These are phyloP conservation scores for Chalcis sispes DNA, from an alignment of 2,888 invertebrate species.

Conservation along the genomic window DNA sequence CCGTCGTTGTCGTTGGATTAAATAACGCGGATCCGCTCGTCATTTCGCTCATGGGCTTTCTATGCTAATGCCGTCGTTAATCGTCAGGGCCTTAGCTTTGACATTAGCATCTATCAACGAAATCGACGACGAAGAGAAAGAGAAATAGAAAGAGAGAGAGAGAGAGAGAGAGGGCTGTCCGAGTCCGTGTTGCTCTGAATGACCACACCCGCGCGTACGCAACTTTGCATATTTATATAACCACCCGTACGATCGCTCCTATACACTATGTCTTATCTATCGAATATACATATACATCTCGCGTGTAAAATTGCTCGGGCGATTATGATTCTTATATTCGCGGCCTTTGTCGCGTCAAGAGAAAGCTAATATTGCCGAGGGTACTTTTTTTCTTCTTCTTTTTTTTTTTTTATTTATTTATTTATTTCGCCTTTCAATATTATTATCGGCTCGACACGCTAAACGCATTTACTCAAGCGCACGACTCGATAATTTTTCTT, in stretches of 20 bases:
- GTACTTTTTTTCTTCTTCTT: not conserved
- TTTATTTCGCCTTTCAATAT: not conserved
- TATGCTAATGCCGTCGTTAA: conserved; percentile 30
- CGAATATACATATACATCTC: conserved; percentile 6
- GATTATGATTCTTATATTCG: no score
- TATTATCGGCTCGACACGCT: conserved; percentile 45
- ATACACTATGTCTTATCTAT: no score
- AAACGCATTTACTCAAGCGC: conserved; percentile 45
- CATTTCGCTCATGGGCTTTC: conserved; percentile 26
- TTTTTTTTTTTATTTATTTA: not conserved
- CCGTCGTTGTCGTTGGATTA: conserved; percentile 19
- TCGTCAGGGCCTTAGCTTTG: conserved; percentile 7
- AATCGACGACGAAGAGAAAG: no score
- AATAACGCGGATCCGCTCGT: conserved; percentile 25
- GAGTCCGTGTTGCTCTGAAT: no score
- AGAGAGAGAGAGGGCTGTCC: no score
- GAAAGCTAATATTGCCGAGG: no score
- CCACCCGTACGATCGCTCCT: no score
- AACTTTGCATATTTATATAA: no score
- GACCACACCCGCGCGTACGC: conserved; percentile 40
- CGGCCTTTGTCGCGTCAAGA: not conserved
- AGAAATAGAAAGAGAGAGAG: no score
- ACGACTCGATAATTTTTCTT: conserved; percentile 1
- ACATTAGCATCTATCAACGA: conserved; percentile 45
- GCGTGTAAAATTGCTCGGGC: no score